Base-by-base conservation (phyloP, 1,140 invertebrate genomes). In the Megalonaias nervosa region DNA sequence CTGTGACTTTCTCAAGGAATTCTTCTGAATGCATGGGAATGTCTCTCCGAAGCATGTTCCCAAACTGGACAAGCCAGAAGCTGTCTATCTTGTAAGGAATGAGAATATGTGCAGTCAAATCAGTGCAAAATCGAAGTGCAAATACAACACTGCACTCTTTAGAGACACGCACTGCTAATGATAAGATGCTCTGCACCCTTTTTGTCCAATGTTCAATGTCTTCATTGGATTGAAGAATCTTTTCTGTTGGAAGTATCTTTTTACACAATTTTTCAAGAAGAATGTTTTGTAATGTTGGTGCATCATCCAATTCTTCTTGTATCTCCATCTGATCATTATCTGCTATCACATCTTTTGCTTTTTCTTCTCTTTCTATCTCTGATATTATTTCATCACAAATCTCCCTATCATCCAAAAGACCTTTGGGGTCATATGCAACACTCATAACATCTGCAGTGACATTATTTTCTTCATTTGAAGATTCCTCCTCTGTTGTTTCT, bases 81-180 rank as follows among this genome's bases (percentile, higher is more conserved):
- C 15, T 6, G 1, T 64, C 17, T 26, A 76, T 21, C 17, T 55
- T 57, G 65, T 38, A 57, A 17, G 38, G 55, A 26, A 58, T 57
- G 21, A 76, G 57, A 9, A 70, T 12, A 12, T 55, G 11, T 17
- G 16, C 48, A 13, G 67, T 56, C 6, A 76, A 1, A 15, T 76
- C 74, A 17, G 11, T 23, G 48, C 74, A 71, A 62, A 76, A 14
- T 16, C 68, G 31, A 12, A 76, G 23, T 31, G 67, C 62, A 38
- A 71, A 64, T 5, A 67, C 16, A 67, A 58, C 16, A 12, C 11
- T 60, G 19, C 65, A 48, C 21, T 55, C 56, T n/a, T 31, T 55
- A n/a, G 65, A 75, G 21, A 75, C 59, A 12, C 68, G 56, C 5
- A 17, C 57, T 23, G 73, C 73, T 5, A 67, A 17, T 26, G 66